Conservation (phyloP, 1,140 invertebrate genomes). For the Drosophila tsacasi region DNA sequence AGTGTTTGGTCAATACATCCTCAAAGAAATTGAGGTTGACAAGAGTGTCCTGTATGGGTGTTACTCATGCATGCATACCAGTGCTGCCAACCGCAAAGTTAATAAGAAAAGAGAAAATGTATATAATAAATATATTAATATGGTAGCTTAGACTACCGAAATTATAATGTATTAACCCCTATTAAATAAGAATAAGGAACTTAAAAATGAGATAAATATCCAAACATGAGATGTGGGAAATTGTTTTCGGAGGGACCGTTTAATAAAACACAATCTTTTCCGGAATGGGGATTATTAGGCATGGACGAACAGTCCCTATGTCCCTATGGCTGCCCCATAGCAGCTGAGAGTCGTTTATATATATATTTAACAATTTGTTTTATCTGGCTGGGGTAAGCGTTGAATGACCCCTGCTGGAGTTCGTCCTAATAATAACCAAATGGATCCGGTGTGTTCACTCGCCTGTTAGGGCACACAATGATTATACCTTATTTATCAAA, state of each 20-base stretch:
- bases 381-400: slow-evolving; percentile 11
- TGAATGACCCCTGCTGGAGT: slow-evolving; percentile 4
- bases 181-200: neutral
- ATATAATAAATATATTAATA: neutral
- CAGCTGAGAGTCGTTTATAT: slow-evolving; percentile 18
- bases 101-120: neutral
- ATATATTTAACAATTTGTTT: slow-evolving; percentile 36
- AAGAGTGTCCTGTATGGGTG: slow-evolving; percentile 37
- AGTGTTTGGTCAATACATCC: slow-evolving; percentile 64
- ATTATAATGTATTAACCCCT: neutral
- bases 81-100: neutral
- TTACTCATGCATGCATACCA: neutral
- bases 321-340: slow-evolving; percentile 36
- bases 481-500: slow-evolving; percentile 38
- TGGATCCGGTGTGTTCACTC: slow-evolving; percentile 17
- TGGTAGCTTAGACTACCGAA: neutral
- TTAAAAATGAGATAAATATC: neutral
- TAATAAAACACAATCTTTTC: neutral
- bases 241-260: neutral
- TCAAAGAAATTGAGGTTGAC: slow-evolving; percentile 54
- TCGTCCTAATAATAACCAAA: slow-evolving; percentile 38
- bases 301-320: neutral
- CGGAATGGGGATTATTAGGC: neutral
- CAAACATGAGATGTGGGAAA: neutral
- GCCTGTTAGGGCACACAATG: slow-evolving; percentile 6